Evolutionary conservation across 2,113 vertebrate genomes (phyloP), one percentile per base, ranked within the genome.

Genomic region (Upupa epops): DNA sequence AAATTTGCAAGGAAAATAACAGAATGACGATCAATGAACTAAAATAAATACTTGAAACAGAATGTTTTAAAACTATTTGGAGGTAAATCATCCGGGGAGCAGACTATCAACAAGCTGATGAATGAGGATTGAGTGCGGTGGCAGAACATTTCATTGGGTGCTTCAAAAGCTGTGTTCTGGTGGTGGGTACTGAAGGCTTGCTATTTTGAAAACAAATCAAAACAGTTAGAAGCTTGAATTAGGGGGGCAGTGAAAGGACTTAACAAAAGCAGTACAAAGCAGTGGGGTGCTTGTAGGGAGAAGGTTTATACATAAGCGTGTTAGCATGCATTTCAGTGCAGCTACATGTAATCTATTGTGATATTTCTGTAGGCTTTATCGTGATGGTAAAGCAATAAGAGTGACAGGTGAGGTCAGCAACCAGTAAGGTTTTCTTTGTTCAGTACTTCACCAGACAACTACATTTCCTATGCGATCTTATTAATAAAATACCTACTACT

Each of bases 51-150:
- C 31, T 37, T 70, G 36, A n/a, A n/a, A n/a, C n/a, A n/a, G n/a
- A n/a, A 45, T 66, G 31, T 84, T 86, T 92, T 72, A 79, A 95
- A 94, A 85, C 66, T 83, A 83, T 86, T 86, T 86, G 51, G 81
- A 76, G 31, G 31, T 37, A 90, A 92, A 82, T 89, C 55, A 90
- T 7, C 52, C 61, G 36, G 36, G 40, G 46, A 89, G 92, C 79
- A 90, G 20, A 17, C 40, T 81, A 63, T 83, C 69, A 84, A 87
- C 51, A 85, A 69, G 32, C 46, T 32, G 45, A 65, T 72, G 66
- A 93, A 55, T 58, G 75, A 79, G 49, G 20, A 49, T 49, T 52
- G 12, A 79, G 22, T 42, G 42, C 6, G 0, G 36, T 32, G 90
- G 54, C 61, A 73, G 77, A 93, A 82, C 36, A 3, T 80, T 86